Base-by-base conservation (phyloP, 2,888 invertebrate genomes). In the Mamestra brassicae region DNA sequence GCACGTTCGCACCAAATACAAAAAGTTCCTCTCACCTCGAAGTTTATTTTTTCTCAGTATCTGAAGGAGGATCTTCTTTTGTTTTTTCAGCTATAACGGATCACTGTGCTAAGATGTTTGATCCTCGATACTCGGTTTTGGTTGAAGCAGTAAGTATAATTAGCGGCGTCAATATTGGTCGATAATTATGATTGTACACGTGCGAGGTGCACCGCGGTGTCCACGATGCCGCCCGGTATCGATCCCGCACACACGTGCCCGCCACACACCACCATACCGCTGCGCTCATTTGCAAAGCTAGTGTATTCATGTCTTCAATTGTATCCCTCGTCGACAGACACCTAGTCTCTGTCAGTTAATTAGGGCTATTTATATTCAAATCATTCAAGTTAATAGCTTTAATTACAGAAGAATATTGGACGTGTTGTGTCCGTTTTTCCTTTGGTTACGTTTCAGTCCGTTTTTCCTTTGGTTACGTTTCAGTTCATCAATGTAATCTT, bases 1-100 rank as follows among this genome's bases (percentile, higher is more conserved):
- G 85, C 89, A 89, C 88, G 88, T 88, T 85, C 87, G 80, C 85
- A 78, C 80, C 81, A 85, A 87, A 89, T 88, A 89, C 87, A 91
- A 89, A 90, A 85, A 80, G 63, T 67, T 80, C n/a, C 57, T 67
- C 73, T 72, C 72, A 85, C 80, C 80, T 85, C 67, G 67, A 80
- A 76, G 42, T 82, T 84, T 75, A 83, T 74, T 84, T 84, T 81
- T 80, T 72, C 71, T 67, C 54, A 63, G 50, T 68, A 68, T 75
- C 36, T 60, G 62, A n/a, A 42, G 60, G 42, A 75, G 60, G 47
- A 69, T 62, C 62, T 60, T n/a, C 17, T 80, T 62, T 64, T 65
- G 63, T 80, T 75, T 74, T 82, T 61, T 65, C 54, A 17, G 36
- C 26, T 54, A 45, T 70, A 68, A 68, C 54, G 45, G 60, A 79